Evolutionary conservation across 2,888 invertebrate genomes (phyloP).

Genomic region (Alloplasta piceator): DNA sequence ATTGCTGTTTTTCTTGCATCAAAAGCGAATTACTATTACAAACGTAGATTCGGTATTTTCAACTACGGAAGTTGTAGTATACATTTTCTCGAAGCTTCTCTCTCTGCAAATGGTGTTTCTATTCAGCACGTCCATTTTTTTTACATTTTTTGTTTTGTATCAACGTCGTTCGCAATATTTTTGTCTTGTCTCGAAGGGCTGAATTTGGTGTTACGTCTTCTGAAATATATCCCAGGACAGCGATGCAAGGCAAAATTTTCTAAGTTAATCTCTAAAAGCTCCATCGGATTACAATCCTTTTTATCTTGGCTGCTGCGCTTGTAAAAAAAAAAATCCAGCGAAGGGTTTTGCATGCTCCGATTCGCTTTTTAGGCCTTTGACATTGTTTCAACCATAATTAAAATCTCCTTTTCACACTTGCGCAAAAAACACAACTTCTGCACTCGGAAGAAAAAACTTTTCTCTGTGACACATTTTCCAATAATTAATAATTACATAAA

Average conservation of each 20-base stretch:
- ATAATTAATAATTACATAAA: conserved; percentile 51
- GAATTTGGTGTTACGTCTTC: conserved; percentile 43
- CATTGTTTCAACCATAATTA: conserved; percentile 19
- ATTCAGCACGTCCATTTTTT: conserved; percentile 44
- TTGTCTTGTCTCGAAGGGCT: conserved; percentile 10
- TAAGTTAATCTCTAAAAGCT: conserved; percentile 41
- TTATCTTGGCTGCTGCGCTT: conserved; percentile 29
- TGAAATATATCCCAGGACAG: conserved; percentile 27
- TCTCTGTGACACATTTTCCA: conserved; percentile 40
- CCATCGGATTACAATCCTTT: conserved; percentile 50
- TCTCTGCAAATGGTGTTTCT: conserved; percentile 51
- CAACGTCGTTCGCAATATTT: neutral
- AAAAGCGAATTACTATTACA: conserved; percentile 38
- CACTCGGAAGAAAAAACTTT: conserved; percentile 6
- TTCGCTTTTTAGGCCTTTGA: conserved; percentile 54
- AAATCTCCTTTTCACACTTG: conserved; percentile 16
- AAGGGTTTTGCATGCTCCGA: conserved; percentile 37
- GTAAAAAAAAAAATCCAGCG: conserved; percentile 18
- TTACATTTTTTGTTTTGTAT: conserved; percentile 13
- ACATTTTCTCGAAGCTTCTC: conserved; percentile 59
- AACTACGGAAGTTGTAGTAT: conserved; percentile 59
- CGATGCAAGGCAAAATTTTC: conserved; percentile 44
- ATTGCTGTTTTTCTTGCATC: conserved; percentile 49
- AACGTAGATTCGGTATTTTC: conserved; percentile 37
- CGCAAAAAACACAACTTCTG: conserved; percentile 7